These are phyloP conservation scores for Trematomus loennbergii DNA, from an alignment of 2,113 vertebrate genomes.

Conservation along the genomic window DNA sequence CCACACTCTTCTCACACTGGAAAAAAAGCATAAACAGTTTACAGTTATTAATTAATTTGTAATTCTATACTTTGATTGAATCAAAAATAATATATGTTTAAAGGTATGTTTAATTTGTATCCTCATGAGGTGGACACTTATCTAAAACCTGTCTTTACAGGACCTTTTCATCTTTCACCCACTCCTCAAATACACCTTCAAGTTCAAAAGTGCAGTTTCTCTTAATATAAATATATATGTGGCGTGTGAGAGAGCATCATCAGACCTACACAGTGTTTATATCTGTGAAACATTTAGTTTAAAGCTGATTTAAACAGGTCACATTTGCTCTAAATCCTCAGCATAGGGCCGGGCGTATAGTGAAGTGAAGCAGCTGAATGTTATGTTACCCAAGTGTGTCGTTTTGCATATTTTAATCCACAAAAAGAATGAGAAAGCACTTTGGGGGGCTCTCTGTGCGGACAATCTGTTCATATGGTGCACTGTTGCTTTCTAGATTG, in stretches of 20 bases:
- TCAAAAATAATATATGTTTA: too few relatives aligned
- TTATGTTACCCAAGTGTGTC: not conserved
- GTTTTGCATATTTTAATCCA: not conserved
- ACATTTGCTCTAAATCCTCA: not conserved
- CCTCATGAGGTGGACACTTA: not conserved
- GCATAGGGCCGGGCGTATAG: not conserved
- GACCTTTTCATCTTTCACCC: not conserved
- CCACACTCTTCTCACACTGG: not conserved
- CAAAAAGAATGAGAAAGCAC: not conserved
- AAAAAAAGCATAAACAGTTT: not conserved
- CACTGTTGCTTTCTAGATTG: not conserved
- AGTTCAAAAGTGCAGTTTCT: not conserved
- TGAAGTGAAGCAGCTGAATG: not conserved
- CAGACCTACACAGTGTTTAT: not conserved
- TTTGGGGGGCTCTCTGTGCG: not conserved
- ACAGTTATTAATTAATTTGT: not conserved
- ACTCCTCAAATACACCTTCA: not conserved
- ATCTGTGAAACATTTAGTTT: not conserved
- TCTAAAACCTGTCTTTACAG: not conserved
- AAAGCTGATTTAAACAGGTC: not conserved
- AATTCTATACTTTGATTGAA: not conserved
- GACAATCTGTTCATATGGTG: not conserved
- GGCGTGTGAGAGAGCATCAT: not conserved
- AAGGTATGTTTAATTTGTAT: too few relatives aligned
- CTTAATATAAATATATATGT: not conserved